These are phyloP conservation scores for Sarcophaga carnaria DNA, from an alignment of 2,888 invertebrate genomes.

Conservation along the genomic window DNA sequence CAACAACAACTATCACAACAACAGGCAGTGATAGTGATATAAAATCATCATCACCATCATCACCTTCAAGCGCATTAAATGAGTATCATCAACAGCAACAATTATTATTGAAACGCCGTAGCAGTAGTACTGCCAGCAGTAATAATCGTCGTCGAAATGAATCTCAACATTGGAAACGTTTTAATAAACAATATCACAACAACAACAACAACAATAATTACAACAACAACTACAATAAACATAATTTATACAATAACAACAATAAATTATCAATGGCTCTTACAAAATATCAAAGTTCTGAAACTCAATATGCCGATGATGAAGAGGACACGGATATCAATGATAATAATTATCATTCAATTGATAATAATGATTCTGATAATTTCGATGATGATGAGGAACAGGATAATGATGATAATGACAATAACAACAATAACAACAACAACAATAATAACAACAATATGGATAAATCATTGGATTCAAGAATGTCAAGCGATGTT, in stretches of 20 bases:
- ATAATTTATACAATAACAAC: constrained; percentile 54
- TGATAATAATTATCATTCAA: constrained; percentile 65
- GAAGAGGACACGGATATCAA: constrained; percentile 60
- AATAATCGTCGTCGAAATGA: constrained; percentile 59
- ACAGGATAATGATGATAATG: constrained; percentile 41
- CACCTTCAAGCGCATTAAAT: too few species aligned
- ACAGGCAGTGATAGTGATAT: neutral
- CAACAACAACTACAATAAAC: constrained; percentile 53
- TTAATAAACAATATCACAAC: constrained; percentile 61
- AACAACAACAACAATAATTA: constrained; percentile 45
- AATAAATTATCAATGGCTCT: constrained; percentile 65
- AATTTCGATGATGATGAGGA: constrained; percentile 44
- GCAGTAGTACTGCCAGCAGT: constrained; percentile 38
- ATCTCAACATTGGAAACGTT: constrained; percentile 67
- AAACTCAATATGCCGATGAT: constrained; percentile 67
- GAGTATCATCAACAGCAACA: constrained; percentile 44
- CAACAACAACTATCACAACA: constrained; percentile 36
- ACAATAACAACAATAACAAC: constrained; percentile 12
- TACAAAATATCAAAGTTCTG: constrained; percentile 67
- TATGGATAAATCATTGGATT: constrained; percentile 61
- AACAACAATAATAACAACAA: constrained; percentile 38
- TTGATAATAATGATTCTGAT: constrained; percentile 57
- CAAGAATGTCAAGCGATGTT: constrained; percentile 63
- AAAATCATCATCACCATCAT: too few species aligned
- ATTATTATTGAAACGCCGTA: constrained; percentile 52